These are phyloP conservation scores for Brachystomella parvula DNA, from an alignment of 1,140 invertebrate genomes.

Conservation along the genomic window DNA sequence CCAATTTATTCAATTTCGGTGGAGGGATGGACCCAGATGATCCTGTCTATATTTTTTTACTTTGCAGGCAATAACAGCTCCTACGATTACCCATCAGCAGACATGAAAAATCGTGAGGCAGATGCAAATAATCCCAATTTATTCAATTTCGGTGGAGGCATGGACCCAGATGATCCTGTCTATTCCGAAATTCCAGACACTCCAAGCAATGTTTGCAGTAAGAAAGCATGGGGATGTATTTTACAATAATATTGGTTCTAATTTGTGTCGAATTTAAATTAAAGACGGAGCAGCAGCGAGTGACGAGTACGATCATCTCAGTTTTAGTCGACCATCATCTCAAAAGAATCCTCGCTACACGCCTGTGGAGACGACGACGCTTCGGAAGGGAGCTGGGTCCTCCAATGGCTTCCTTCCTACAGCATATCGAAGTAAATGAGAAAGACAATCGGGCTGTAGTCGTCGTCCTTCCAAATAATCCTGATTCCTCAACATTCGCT, in stretches of 20 bases:
- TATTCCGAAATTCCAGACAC: conserved; percentile 68
- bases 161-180: conserved; percentile 65
- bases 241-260: not conserved
- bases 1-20: conserved; percentile 65
- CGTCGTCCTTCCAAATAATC: not conserved
- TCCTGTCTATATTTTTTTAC: conserved; percentile 59
- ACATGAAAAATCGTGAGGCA: conserved; percentile 68
- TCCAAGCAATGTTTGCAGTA: not conserved
- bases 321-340: conserved; percentile 70
- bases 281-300: conserved; percentile 49
- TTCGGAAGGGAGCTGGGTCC: conserved; percentile 4
- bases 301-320: conserved; percentile 75
- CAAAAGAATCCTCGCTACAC: conserved; percentile 69
- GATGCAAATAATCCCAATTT: conserved; percentile 71
- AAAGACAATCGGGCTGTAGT: too few relatives aligned
- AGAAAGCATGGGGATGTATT: too few relatives aligned
- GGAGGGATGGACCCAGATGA: conserved; percentile 63
- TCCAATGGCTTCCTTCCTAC: not conserved
- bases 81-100: conserved; percentile 51
- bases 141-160: conserved; percentile 66
- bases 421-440: conserved; percentile 1
- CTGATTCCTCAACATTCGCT: not conserved
- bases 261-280: conserved; percentile 32
- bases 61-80: conserved; percentile 25
- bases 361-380: conserved; percentile 50